Conservation (phyloP, 37 sponge, comb jelly and placozoan species). For the Cliona cf. orientalis region DNA sequence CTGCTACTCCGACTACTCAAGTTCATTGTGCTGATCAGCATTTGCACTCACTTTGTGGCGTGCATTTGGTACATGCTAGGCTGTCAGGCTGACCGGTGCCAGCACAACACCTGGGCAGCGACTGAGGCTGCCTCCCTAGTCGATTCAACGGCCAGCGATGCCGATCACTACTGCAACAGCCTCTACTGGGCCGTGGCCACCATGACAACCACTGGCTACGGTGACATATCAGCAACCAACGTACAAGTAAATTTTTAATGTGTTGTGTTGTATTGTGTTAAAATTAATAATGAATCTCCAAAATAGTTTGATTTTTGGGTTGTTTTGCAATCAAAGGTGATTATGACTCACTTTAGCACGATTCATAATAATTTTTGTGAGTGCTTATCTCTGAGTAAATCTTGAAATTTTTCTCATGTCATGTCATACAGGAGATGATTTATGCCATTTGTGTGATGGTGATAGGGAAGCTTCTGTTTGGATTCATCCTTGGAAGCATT, state of each 20-base stretch:
- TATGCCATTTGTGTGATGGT: slow-evolving; percentile 78
- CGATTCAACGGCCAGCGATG: neutral
- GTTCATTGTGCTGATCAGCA: slow-evolving; percentile 67
- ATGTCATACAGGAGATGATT: slow-evolving; percentile 58
- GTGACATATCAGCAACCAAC: slow-evolving; percentile 44
- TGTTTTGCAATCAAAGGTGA: no score
- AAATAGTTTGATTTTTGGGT: slow-evolving; percentile 81
- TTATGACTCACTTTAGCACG: no score
- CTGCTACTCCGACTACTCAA: slow-evolving; percentile 57
- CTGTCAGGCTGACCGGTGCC: slow-evolving; percentile 58
- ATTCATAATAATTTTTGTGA: no score
- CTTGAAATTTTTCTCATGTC: neutral
- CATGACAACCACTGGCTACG: slow-evolving; percentile 82
- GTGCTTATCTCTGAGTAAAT: no score
- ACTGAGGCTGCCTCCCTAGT: slow-evolving; percentile 4
- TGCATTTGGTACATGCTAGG: slow-evolving; percentile 82
- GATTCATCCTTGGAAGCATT: slow-evolving; percentile 80
- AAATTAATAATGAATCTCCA: slow-evolving; percentile 73
- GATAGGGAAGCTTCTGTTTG: slow-evolving; percentile 77
- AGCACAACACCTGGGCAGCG: slow-evolving; percentile 56
- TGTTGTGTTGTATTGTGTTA: slow-evolving; percentile 64
- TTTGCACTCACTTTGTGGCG: slow-evolving; percentile 72
- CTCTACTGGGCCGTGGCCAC: slow-evolving; percentile 84
- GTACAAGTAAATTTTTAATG: slow-evolving; percentile 21
- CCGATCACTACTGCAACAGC: slow-evolving; percentile 69